Conservation (phyloP, 37 sponge, comb jelly and placozoan genomes). For the Aplysina aerophoba region DNA sequence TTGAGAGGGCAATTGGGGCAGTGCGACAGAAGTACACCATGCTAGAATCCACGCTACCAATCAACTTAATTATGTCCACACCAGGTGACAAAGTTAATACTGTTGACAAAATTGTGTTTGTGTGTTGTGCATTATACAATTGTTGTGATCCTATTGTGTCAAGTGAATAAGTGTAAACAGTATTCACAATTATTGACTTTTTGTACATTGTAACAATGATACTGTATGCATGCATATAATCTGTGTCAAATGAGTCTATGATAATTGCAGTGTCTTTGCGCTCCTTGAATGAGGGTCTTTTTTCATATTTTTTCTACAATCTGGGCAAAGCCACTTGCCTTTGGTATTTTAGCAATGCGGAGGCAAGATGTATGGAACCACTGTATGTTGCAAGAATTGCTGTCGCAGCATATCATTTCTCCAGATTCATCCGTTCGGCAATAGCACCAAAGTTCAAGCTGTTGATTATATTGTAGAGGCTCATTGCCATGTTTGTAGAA, state of each 20-base stretch:
- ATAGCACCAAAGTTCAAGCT: conserved; percentile 55
- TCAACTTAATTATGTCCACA: conserved; percentile 21
- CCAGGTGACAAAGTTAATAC: not conserved
- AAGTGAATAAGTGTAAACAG: conserved; percentile 7
- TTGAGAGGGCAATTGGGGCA: conserved; percentile 41
- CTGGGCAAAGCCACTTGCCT: conserved; percentile 63
- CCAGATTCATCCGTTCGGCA: conserved; percentile 24
- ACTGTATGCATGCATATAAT: not conserved
- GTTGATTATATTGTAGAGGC: too few relatives aligned
- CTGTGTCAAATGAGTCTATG: not conserved
- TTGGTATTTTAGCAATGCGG: conserved; percentile 37
- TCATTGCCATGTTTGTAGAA: too few relatives aligned
- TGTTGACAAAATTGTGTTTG: conserved; percentile 25
- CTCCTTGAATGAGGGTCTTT: conserved; percentile 3
- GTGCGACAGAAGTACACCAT: conserved; percentile 55
- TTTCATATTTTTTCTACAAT: conserved; percentile 38
- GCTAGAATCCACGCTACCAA: conserved; percentile 25
- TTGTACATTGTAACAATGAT: conserved; percentile 10
- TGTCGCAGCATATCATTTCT: conserved; percentile 49
- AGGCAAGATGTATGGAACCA: conserved; percentile 62
- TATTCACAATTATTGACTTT: not conserved
- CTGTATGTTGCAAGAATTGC: conserved; percentile 35
- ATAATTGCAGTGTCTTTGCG: conserved; percentile 3
- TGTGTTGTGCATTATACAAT: conserved; percentile 20
- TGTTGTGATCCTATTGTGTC: conserved; percentile 25